Evolutionary conservation across 2,888 invertebrate genomes (phyloP).

Genomic region (Hirtodrosophila alboralis): DNA sequence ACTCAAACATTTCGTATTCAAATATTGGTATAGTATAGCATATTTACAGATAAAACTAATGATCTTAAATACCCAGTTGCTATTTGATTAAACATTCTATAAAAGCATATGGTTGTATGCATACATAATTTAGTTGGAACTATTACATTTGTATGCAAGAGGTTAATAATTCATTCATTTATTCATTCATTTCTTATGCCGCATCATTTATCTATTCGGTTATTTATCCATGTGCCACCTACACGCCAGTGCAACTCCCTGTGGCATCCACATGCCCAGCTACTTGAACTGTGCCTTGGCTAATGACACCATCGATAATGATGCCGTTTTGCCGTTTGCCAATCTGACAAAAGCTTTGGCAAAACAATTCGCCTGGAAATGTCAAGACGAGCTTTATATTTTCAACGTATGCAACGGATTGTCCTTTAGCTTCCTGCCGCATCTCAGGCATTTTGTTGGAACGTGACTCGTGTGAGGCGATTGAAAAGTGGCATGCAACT

Average conservation of each 20-base stretch:
- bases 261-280: constrained; percentile 4
- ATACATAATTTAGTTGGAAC: constrained; percentile 4
- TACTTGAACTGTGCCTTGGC: constrained; percentile 52
- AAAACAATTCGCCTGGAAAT: constrained; percentile 64
- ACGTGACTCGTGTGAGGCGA: constrained; percentile 49
- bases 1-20: too few relatives aligned
- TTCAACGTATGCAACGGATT: constrained; percentile 60
- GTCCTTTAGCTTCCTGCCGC: constrained; percentile 2
- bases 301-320: constrained; percentile 75
- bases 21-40: too few relatives aligned
- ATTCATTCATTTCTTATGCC: constrained; percentile 35
- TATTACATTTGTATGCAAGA: constrained; percentile 37
- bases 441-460: not conserved
- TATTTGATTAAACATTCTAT: constrained; percentile 5
- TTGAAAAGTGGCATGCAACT: constrained; percentile 50
- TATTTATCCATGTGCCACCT: constrained; percentile 34
- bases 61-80: not conserved
- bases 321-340: constrained; percentile 45
- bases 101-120: not conserved
- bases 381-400: constrained; percentile 64
- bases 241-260: constrained; percentile 1
- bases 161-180: constrained; percentile 40
- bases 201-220: constrained; percentile 41
- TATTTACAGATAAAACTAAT: too few relatives aligned
- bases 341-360: constrained; percentile 36